Evolutionary conservation across 2,113 vertebrate genomes (phyloP), one percentile per base, ranked within the genome.

Genomic region (Rhinolophus sinicus): DNA sequence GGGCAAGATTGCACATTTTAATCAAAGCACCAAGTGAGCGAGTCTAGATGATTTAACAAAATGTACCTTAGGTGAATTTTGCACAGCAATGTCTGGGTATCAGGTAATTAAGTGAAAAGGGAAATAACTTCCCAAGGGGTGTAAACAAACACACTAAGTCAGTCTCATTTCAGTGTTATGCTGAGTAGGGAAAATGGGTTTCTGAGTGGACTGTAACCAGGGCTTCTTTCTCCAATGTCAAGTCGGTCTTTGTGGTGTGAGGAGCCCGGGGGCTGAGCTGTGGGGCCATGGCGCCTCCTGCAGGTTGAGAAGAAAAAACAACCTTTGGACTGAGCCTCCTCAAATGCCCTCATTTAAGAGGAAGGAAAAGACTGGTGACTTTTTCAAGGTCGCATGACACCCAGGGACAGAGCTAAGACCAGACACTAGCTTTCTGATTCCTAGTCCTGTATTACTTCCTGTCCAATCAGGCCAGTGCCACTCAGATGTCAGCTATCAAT

Each of bases 21-120:
- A 98, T 98, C 97, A 97, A 93, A 97, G 84, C 82, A 76, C 96
- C 78, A 92, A 96, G 97, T 62, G 82, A 97, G 78, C 8, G 1
- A 93, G 64, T 80, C 96, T 93, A 87, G 90, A 97, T 97, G 94
- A 96, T 95, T 97, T 96, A 76, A 96, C 97, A 97, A 75, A 97
- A 97, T 90, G 73, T 72, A 97, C 97, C 92, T 65, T 72, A 96
- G 89, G 76, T 8, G 0, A 92, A 93, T 92, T 97, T 96, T 96
- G 94, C 95, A 96, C 90, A 96, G 94, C 97, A 80, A 94, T 56
- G 91, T 89, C 97, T 97, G 82, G 73, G 90, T 84, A 89, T 89
- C 91, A 96, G 95, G 91, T 97, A 97, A 97, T 98, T 97, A 97
- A 97, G 93, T 87, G 93, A 93, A 97, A 94, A 75, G 69, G 69